A percentile compares a stretch with the other conserved stretches of the same genome.
Evolutionary conservation across 2,888 invertebrate genomes (phyloP).

Genomic region (Muscina levida): DNA sequence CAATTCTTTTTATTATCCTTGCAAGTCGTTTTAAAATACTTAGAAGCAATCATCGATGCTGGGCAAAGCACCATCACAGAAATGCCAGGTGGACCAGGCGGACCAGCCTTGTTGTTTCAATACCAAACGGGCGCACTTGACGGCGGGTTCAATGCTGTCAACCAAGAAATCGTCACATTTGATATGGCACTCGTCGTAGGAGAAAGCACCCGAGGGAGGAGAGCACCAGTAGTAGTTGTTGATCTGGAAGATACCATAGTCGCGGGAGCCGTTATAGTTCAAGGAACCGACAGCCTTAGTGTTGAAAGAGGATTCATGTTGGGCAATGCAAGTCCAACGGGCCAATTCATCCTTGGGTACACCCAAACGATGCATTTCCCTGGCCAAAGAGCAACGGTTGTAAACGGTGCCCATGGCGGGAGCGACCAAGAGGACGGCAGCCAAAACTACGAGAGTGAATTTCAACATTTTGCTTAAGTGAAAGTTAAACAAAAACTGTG

Average conservation of each 20-base stretch:
- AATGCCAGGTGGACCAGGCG: constrained; percentile 74
- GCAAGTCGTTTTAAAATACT: too few species aligned
- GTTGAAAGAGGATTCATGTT: constrained; percentile 68
- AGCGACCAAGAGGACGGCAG: constrained; percentile 36
- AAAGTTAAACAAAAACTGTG: constrained; percentile 57
- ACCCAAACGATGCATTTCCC: constrained; percentile 71
- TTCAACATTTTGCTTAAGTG: constrained; percentile 29
- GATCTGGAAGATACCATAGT: constrained; percentile 73
- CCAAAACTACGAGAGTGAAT: constrained; percentile 42
- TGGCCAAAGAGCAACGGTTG: constrained; percentile 71
- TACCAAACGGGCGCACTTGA: constrained; percentile 72
- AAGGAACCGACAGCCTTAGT: constrained; percentile 77
- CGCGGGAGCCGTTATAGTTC: constrained; percentile 78
- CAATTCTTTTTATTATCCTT: too few species aligned
- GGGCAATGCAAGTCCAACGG: constrained; percentile 73
- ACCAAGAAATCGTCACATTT: constrained; percentile 72
- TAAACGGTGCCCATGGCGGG: constrained; percentile 63
- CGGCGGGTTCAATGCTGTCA: constrained; percentile 72
- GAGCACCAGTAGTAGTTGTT: constrained; percentile 74
- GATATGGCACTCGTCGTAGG: constrained; percentile 72
- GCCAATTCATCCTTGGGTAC: constrained; percentile 69
- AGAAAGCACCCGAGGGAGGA: constrained; percentile 68
- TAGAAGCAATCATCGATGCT: constrained; percentile 73
- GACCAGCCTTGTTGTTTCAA: constrained; percentile 70
- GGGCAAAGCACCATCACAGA: constrained; percentile 70